Conservation (phyloP, 2,888 invertebrate genomes). For the Nephrotoma guestfalica region DNA sequence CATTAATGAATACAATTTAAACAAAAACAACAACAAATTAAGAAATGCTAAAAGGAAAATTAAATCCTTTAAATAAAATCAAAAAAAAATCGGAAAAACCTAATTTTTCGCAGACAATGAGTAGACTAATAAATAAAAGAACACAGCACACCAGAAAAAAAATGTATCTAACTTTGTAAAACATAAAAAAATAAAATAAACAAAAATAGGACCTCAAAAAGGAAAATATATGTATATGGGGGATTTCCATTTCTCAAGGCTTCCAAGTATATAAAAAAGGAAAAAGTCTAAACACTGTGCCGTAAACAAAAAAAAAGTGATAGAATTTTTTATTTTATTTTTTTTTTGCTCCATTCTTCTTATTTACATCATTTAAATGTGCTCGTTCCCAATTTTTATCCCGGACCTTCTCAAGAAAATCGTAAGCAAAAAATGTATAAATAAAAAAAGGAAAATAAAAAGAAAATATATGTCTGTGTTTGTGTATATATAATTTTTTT, state of each 20-base stretch:
- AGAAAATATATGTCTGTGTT: neutral
- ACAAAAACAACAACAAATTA: neutral
- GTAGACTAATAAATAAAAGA: constrained; percentile 3
- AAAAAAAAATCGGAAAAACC: neutral
- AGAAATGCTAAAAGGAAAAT: neutral
- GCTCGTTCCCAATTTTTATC: constrained; percentile 10
- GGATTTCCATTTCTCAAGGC: neutral
- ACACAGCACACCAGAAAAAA: neutral
- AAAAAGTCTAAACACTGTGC: neutral
- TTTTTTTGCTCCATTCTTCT: neutral
- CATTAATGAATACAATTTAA: neutral
- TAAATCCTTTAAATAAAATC: neutral
- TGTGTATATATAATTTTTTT: neutral
- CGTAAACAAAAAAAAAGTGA: neutral
- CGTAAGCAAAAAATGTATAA: neutral
- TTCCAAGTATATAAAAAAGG: neutral
- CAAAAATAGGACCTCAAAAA: neutral
- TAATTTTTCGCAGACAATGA: constrained; percentile 1
- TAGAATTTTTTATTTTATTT: neutral
- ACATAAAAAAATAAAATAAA: neutral
- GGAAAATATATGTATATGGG: neutral
- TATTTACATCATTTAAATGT: neutral
- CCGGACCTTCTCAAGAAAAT: constrained; percentile 16
- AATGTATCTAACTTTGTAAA: neutral
- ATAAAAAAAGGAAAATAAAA: constrained; percentile 2